phyloP scores from a whole-genome alignment of 2,888 invertebrate species.

The Agonopterix arenella region DNA sequence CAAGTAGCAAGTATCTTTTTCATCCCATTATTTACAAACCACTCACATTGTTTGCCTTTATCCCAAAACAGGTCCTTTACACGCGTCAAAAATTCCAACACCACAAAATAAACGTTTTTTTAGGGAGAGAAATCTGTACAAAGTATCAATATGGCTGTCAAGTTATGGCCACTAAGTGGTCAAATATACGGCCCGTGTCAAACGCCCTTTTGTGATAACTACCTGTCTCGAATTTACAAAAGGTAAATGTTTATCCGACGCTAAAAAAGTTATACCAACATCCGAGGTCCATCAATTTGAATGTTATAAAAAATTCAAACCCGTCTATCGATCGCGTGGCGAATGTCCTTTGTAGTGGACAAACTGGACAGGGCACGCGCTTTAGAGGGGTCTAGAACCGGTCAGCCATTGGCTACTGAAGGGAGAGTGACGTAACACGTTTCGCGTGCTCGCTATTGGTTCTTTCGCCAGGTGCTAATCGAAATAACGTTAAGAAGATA shows the following conservation, averaged over 20 bases:
- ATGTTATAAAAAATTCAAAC: conserved; percentile 38
- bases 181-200: conserved; percentile 62
- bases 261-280: conserved; percentile 43
- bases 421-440: conserved; percentile 20
- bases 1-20: conserved; percentile 27
- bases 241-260: conserved; percentile 52
- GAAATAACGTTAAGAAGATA: background rate
- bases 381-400: conserved; percentile 39
- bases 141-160: conserved; percentile 35
- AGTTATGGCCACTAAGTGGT: conserved; percentile 60
- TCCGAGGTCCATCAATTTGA: conserved; percentile 69
- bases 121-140: conserved; percentile 63
- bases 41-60: conserved; percentile 34
- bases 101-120: conserved; percentile 40
- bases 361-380: conserved; percentile 43
- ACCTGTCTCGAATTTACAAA: conserved; percentile 57
- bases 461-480: conserved; percentile 49
- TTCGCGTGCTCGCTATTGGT: conserved; percentile 36
- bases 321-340: conserved; percentile 28
- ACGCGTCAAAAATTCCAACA: conserved; percentile 45
- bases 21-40: conserved; percentile 44
- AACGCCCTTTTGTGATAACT: conserved; percentile 49
- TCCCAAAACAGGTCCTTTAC: conserved; percentile 46
- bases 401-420: conserved; percentile 63
- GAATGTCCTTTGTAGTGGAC: conserved; percentile 9